These are phyloP conservation scores for Cuniculus paca DNA, from an alignment of 2,797 vertebrate species.

Conservation along the genomic window DNA sequence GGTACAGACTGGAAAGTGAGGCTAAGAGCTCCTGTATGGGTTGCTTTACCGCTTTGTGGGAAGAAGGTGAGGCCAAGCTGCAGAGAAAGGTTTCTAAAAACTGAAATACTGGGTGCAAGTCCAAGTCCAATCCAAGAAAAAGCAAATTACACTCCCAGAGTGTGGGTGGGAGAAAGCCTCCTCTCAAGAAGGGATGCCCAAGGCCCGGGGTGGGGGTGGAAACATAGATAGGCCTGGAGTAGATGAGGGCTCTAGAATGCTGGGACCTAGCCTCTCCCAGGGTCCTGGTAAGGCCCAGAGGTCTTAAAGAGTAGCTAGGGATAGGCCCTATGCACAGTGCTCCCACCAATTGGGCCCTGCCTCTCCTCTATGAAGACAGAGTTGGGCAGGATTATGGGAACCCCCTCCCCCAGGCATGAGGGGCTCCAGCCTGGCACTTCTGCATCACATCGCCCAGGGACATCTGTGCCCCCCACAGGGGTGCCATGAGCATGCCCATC, in stretches of 20 bases:
- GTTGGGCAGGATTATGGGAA: not conserved
- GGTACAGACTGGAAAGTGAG: not conserved
- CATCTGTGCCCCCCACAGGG: conserved; percentile 81
- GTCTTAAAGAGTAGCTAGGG: not conserved
- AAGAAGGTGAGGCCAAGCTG: not conserved
- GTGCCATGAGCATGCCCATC: conserved; percentile 72
- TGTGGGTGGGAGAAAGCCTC: not conserved
- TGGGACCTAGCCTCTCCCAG: not conserved
- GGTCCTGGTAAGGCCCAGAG: not conserved
- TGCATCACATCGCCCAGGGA: conserved; percentile 60
- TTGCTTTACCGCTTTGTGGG: not conserved
- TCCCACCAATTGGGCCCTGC: not conserved
- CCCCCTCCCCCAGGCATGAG: not conserved
- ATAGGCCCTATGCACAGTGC: no score
- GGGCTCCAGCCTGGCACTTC: conserved; percentile 72
- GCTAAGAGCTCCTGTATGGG: not conserved
- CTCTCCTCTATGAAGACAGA: not conserved
- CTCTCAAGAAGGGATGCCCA: not conserved
- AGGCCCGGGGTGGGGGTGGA: not conserved
- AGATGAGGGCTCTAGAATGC: not conserved
- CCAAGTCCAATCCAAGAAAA: not conserved
- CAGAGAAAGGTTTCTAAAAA: conserved; percentile 12
- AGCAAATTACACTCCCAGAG: not conserved
- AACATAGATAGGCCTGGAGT: not conserved
- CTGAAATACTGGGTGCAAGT: not conserved